A percentile compares a stretch with the other conserved stretches of the same genome.
These are phyloP conservation scores for Leucozona laternaria DNA, from an alignment of 2,888 invertebrate genomes.

Conservation along the genomic window DNA sequence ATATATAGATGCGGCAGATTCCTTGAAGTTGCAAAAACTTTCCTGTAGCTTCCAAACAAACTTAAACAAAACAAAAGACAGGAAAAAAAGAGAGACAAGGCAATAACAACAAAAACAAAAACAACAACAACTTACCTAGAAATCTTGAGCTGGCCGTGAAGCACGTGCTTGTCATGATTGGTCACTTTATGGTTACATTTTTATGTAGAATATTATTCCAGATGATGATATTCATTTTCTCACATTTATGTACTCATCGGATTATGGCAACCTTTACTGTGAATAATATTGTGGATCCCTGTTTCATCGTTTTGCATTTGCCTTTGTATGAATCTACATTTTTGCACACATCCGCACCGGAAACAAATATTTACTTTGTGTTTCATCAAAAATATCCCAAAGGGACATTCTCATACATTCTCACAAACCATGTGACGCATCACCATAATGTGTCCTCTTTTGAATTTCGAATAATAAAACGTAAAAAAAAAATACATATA, in stretches of 20 bases:
- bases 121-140: slow-evolving; percentile 9
- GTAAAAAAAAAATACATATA: not conserved
- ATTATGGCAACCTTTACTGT: slow-evolving; percentile 29
- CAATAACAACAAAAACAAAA: not conserved
- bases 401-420: not conserved
- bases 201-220: slow-evolving; percentile 29
- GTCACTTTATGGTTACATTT: slow-evolving; percentile 54
- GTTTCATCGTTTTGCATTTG: not conserved
- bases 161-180: slow-evolving; percentile 52
- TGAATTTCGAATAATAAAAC: not conserved
- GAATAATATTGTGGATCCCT: not conserved
- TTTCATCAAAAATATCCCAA: slow-evolving; percentile 18
- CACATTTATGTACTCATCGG: slow-evolving; percentile 49
- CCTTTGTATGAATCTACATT: not conserved
- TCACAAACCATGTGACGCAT: not conserved
- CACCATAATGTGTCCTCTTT: not conserved
- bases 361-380: slow-evolving; percentile 29
- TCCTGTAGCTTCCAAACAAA: not conserved
- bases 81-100: not conserved
- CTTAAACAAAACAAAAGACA: not conserved
- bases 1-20: slow-evolving; percentile 1
- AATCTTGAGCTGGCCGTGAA: slow-evolving; percentile 46
- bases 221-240: slow-evolving; percentile 54
- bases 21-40: slow-evolving; percentile 22
- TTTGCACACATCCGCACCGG: slow-evolving; percentile 33